Percentiles rank a stretch among this genome's conserved stretches.
Conservation (phyloP, 2,113 vertebrate genomes). For the Epinephelus lanceolatus region DNA sequence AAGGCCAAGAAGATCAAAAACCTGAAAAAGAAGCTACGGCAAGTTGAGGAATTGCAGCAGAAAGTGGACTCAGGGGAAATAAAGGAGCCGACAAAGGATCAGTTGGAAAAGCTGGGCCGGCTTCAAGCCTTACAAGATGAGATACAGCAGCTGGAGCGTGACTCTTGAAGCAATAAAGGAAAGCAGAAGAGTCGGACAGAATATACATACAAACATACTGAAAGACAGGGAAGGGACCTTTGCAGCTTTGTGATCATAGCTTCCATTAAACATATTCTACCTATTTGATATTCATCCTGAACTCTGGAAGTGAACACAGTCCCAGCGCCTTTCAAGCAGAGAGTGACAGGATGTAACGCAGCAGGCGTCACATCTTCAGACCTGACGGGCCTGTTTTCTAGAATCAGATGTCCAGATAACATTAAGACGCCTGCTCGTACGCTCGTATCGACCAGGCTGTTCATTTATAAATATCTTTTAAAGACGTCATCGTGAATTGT, state of each 20-base stretch:
- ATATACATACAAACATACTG: constrained; percentile 57
- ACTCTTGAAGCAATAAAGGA: constrained; percentile 80
- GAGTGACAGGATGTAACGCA: background rate
- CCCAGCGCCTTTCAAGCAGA: constrained; percentile 1
- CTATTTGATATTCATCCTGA: constrained; percentile 52
- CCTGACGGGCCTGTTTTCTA: constrained; percentile 37
- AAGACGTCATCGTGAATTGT: constrained; percentile 51
- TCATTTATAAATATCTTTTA: constrained; percentile 56
- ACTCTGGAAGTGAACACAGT: constrained; percentile 31
- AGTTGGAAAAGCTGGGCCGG: constrained; percentile 92
- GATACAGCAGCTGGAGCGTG: constrained; percentile 87
- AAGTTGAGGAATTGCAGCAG: constrained; percentile 92
- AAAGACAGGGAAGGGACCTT: constrained; percentile 42
- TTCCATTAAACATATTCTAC: constrained; percentile 46
- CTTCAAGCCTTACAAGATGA: constrained; percentile 86
- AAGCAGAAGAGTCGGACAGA: constrained; percentile 26
- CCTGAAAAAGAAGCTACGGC: constrained; percentile 93
- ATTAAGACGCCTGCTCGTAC: constrained; percentile 15
- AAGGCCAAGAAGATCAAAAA: constrained; percentile 92
- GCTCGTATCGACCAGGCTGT: background rate
- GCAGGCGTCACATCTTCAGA: constrained; percentile 18
- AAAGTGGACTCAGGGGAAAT: constrained; percentile 91
- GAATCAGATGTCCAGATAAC: background rate
- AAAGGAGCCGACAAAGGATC: constrained; percentile 89
- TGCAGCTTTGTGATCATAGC: constrained; percentile 52